Conservation (phyloP, 2,797 vertebrate genomes). For the Chaetophractus vellerosus region DNA sequence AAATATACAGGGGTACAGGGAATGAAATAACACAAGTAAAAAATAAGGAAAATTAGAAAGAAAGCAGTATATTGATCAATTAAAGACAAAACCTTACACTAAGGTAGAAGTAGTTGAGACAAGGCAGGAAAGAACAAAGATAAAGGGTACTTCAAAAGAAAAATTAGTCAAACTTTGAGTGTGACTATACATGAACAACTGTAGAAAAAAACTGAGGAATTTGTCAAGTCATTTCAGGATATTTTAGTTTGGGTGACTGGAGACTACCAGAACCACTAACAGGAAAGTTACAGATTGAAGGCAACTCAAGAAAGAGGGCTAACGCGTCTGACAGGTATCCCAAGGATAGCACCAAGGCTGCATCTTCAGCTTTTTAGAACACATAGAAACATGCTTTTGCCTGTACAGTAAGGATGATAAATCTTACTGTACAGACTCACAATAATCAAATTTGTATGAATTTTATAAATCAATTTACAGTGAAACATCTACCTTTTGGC, state of each 20-base stretch:
- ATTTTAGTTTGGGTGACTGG: not conserved
- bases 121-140: conserved; percentile 23
- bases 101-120: not conserved
- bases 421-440: not conserved
- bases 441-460: conserved; percentile 19
- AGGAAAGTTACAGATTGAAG: not conserved
- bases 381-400: not conserved
- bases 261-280: not conserved
- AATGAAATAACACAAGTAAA: conserved; percentile 34
- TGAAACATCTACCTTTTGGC: not conserved
- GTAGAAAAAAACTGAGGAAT: not conserved
- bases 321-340: conserved; percentile 1
- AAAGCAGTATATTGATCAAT: not conserved
- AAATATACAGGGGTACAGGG: not conserved
- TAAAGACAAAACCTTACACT: conserved; percentile 41
- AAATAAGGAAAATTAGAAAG: not conserved
- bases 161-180: conserved; percentile 57
- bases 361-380: conserved; percentile 6
- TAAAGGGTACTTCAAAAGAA: conserved; percentile 4
- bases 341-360: not conserved
- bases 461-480: conserved; percentile 56
- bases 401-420: not conserved
- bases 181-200: conserved; percentile 12
- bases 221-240: conserved; percentile 33
- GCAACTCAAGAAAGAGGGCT: not conserved